Evolutionary conservation across 2,888 invertebrate species (phyloP).

Genomic region (Lithophane socia): DNA sequence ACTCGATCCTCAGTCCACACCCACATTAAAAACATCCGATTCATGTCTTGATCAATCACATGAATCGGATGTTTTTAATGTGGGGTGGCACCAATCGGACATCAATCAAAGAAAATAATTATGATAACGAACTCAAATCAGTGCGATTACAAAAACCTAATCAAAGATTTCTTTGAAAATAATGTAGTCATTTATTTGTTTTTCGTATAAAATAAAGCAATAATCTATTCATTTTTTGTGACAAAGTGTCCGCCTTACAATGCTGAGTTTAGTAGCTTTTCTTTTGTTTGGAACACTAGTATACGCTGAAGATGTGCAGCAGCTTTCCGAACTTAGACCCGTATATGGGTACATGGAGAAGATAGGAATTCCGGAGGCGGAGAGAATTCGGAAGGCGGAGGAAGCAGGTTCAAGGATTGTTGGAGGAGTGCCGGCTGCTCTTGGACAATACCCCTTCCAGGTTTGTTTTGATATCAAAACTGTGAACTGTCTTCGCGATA

Average conservation of each 20-base stretch:
- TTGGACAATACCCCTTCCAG: conserved; percentile 74
- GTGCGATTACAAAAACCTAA: conserved; percentile 4
- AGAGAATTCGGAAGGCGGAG: conserved; percentile 72
- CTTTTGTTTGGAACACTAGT: conserved; percentile 63
- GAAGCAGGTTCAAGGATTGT: conserved; percentile 68
- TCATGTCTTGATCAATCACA: conserved; percentile 11
- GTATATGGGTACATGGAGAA: conserved; percentile 75
- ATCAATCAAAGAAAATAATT: conserved; percentile 10
- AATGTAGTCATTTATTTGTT: conserved; percentile 2
- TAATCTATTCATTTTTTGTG: not conserved
- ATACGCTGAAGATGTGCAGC: conserved; percentile 59
- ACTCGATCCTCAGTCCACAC: not conserved
- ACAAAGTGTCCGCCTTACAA: conserved; percentile 37
- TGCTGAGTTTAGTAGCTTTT: conserved; percentile 62
- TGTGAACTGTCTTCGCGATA: not conserved
- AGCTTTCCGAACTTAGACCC: conserved; percentile 46
- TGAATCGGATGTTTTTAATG: too few relatives aligned
- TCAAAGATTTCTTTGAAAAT: not conserved
- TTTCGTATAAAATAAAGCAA: conserved; percentile 4
- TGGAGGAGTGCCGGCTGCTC: conserved; percentile 71
- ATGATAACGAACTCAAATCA: conserved; percentile 30
- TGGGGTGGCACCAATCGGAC: too few relatives aligned
- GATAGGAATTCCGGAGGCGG: conserved; percentile 74
- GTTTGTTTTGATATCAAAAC: conserved; percentile 56
- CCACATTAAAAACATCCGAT: not conserved